Base-by-base conservation (phyloP, 2,888 invertebrate species). In the Orchesella flavescens region DNA sequence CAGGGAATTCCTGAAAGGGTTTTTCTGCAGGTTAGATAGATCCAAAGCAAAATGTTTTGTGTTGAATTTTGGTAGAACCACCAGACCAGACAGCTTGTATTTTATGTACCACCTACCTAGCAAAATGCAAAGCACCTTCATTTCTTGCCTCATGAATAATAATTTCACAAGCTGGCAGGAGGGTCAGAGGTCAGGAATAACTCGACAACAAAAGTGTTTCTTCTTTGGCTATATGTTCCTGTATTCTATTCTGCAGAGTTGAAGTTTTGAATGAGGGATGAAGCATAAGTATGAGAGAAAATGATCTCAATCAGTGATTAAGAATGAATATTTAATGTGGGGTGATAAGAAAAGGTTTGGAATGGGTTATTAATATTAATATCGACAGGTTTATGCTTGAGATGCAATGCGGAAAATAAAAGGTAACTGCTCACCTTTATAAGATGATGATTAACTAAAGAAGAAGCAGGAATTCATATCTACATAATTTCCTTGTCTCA, bases 61-160 rank as follows among this genome's bases (percentile, higher is more conserved):
- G 34, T 34, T n/a, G n/a, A n/a, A 34, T 34, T 34, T 34, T 34
- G 34, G 34, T 34, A 34, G 34, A n/a, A n/a, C n/a, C n/a, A 34
- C 34, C 34, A 34, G 34, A 7, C 34, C 34, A 34, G 34, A 34
- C 34, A 34, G 34, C 34, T 34, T 34, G 34, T 7, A 34, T 34
- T 34, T 34, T 34, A 34, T 34, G 34, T n/a, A 55, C 68, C 77
- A 77, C 77, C 66, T 68, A 53, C 68, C 68, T 44, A 59, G 57
- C 49, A 12, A 34, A 59, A 46, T 68, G 34, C 63, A 57, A 59
- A 61, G 61, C 72, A 74, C 55, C 66, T 77, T 77, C 21, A 68
- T 57, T 68, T 74, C 15, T 59, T 76, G 66, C 59, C 19, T 78
- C 78, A 78, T 78, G 78, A 78, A 78, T 78, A 71, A 71, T 78